Percentiles rank a stretch among this genome's conserved stretches.
phyloP scores from a whole-genome alignment of 1,140 invertebrate genomes.

The Mizuhopecten yessoensis region DNA sequence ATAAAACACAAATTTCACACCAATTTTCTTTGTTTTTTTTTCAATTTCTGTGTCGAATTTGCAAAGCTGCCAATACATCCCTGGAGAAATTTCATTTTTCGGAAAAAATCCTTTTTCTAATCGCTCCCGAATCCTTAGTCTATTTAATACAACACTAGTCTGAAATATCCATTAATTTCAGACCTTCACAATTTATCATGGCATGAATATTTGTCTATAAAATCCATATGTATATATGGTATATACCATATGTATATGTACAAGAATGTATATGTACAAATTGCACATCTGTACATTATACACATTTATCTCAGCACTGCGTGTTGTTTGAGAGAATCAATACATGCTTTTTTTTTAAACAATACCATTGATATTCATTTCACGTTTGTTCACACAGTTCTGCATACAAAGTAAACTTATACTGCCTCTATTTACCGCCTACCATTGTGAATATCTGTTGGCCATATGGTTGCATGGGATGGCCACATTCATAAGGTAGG shows the following conservation, averaged over 20 bases:
- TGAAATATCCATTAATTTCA: neutral
- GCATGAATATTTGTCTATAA: neutral
- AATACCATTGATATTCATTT: too few species aligned
- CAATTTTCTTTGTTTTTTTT: neutral
- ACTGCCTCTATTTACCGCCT: neutral
- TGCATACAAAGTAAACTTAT: neutral
- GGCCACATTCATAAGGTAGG: neutral
- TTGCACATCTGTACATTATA: neutral
- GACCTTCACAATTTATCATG: neutral
- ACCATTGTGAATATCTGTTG: neutral
- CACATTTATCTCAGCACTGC: neutral
- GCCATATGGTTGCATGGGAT: neutral
- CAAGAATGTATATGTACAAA: neutral
- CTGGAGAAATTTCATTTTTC: neutral
- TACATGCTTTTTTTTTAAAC: neutral
- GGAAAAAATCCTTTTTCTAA: neutral
- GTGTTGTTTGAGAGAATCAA: neutral
- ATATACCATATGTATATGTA: neutral
- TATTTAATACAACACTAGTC: neutral
- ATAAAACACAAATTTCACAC: constrained; percentile 20
- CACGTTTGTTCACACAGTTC: neutral
- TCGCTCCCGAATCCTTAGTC: neutral
- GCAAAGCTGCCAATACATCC: constrained; percentile 7
- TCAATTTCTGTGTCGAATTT: neutral
- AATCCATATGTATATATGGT: too few species aligned